These are phyloP conservation scores for Diarsia brunnea DNA, from an alignment of 2,888 invertebrate genomes.

Conservation along the genomic window DNA sequence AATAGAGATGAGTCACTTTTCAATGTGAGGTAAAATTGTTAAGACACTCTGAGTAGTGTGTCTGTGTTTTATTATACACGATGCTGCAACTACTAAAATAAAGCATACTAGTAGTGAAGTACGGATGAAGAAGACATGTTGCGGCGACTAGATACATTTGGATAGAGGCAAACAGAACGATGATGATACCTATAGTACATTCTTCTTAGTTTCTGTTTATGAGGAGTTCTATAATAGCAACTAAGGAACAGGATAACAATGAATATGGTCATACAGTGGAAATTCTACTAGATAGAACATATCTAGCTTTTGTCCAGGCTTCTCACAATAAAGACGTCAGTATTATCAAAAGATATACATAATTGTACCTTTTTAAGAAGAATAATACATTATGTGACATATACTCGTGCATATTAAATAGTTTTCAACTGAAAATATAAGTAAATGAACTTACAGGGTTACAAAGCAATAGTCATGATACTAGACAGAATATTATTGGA, in stretches of 20 bases:
- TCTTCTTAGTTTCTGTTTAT: background rate
- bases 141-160: background rate
- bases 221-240: background rate
- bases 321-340: background rate
- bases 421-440: constrained; percentile 1
- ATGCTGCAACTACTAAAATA: background rate
- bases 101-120: background rate
- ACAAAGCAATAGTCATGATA: background rate
- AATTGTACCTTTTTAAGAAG: background rate
- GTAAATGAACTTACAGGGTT: background rate
- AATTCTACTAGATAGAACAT: background rate
- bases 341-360: background rate
- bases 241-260: background rate
- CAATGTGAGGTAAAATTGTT: background rate
- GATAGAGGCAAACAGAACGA: background rate
- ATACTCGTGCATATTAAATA: background rate
- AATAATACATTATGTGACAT: background rate
- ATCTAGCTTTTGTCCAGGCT: background rate
- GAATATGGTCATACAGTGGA: background rate
- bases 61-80: background rate
- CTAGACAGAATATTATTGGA: background rate
- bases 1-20: background rate
- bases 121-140: background rate
- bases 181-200: background rate
- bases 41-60: background rate